Evolutionary conservation across 2,797 vertebrate species (phyloP), one percentile per base, ranked within the genome.

Genomic region (Phyllotis vaccarum): DNA sequence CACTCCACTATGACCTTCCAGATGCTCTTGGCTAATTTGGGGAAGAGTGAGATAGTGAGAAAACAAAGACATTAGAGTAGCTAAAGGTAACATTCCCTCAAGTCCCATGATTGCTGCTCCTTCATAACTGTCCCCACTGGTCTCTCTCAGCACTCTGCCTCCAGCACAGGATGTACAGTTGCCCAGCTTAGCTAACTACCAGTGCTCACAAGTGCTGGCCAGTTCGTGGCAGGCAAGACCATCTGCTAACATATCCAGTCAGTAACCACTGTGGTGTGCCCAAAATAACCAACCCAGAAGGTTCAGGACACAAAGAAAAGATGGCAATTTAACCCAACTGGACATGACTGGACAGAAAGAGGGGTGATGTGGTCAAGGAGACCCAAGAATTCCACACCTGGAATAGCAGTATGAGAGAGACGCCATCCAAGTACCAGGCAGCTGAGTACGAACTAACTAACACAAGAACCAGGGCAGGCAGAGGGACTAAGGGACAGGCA

Each of bases 401-500:
- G 16, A 49, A 11, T 0, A 43, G 56, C 68, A 58, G 31, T 9
- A 37, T 54, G 37, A n/a, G n/a, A 76, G 40, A 34, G 11, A n/a
- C 16, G 1, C 5, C 27, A 17, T 3, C 60, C 29, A 6, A 43
- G 19, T 7, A 11, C 2, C 2, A 1, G 7, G 29, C 19, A 24
- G 43, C 46, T 13, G 13, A 62, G 37, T 11, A 21, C n/a, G n/a
- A n/a, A n/a, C n/a, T n/a, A n/a, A n/a, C 9, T 24, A 17, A 66
- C 24, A n/a, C 27, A 8, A 70, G 72, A 14, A 22, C 37, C 6
- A 27, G 27, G 1, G 9, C 21, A 6, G 43, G n/a, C 40, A 60
- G 52, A 58, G 22, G 54, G 5, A 31, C 40, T 29, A 2, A 58
- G 40, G 14, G 34, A 58, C 21, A 12, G 11, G 2, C 5, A 3